Base-by-base conservation (phyloP, 2,797 vertebrate genomes). In the Podargus strigoides region DNA sequence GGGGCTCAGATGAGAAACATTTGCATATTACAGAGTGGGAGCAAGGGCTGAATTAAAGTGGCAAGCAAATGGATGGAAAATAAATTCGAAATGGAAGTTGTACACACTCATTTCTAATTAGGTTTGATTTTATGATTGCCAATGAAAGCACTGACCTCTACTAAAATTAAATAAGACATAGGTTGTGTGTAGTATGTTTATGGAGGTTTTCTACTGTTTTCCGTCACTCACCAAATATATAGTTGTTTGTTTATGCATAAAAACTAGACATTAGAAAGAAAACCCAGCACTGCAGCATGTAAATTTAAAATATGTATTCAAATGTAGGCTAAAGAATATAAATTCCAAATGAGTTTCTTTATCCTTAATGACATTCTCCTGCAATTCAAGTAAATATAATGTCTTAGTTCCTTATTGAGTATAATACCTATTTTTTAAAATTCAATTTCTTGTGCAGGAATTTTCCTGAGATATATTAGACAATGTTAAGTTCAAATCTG, bases 11-110 rank as follows among this genome's bases (percentile, higher is more conserved):
- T 75, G 66, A 95, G 94, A 96, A 85, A 49, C 58, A 94, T 96
- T 97, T 97, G 89, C 93, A 93, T 96, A 87, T 91, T 50, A 75
- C 87, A n/a, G 90, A 91, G 68, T 39, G 47, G 72, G 78, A 96
- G 68, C 63, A 64, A 74, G 70, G 67, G 62, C 72, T 93, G 93
- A 97, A 78, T 95, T 93, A 52, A 96, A 97, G 82, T 89, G 92
- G 70, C 89, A 94, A 93, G 74, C 49, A 93, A 93, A 87, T 95
- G 80, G 50, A 63, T 90, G 86, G 93, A 97, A 95, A 94, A 30
- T 62, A 96, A 96, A 91, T 90, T 89, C 75, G 60, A 63, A 52
- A 68, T 67, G 93, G 62, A 93, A 96, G 63, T 91, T 49, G 6
- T 34, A 62, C 44, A 39, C 2, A 2, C 15, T 94, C 17, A 60